Conservation (phyloP, 2,888 invertebrate species). For the Choristoneura rosaceana region DNA sequence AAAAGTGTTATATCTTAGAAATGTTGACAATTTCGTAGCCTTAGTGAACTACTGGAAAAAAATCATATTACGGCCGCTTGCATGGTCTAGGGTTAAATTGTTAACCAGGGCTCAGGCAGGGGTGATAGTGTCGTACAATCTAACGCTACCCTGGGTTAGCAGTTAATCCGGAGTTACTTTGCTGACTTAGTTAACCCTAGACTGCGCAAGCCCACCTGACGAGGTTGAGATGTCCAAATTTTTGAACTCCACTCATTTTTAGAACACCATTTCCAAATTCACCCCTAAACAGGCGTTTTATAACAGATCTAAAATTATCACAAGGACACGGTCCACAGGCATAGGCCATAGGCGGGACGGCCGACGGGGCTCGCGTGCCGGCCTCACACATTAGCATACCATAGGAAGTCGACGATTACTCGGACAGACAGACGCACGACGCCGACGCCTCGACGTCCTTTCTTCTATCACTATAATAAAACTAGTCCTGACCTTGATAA, state of each 20-base stretch:
- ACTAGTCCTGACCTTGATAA: constrained; percentile 37
- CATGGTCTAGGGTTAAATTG: too few relatives aligned
- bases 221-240: too few relatives aligned
- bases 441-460: constrained; percentile 51
- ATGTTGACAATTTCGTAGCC: too few relatives aligned
- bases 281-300: constrained; percentile 33
- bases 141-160: too few relatives aligned
- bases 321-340: constrained; percentile 39
- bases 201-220: too few relatives aligned
- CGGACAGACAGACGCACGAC: constrained; percentile 66
- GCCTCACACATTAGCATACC: constrained; percentile 69
- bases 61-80: too few relatives aligned
- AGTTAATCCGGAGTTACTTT: too few relatives aligned
- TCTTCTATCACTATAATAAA: constrained; percentile 45
- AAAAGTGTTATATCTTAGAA: not conserved
- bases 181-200: too few relatives aligned
- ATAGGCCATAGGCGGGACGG: constrained; percentile 43
- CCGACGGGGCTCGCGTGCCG: constrained; percentile 65
- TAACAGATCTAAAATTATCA: constrained; percentile 28
- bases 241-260: not conserved
- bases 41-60: too few relatives aligned
- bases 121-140: too few relatives aligned
- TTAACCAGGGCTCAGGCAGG: too few relatives aligned
- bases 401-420: constrained; percentile 74
- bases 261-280: not conserved